Evolutionary conservation across 2,797 vertebrate genomes (phyloP), one percentile per base, ranked within the genome.

Genomic region (Hippocampus kuda): DNA sequence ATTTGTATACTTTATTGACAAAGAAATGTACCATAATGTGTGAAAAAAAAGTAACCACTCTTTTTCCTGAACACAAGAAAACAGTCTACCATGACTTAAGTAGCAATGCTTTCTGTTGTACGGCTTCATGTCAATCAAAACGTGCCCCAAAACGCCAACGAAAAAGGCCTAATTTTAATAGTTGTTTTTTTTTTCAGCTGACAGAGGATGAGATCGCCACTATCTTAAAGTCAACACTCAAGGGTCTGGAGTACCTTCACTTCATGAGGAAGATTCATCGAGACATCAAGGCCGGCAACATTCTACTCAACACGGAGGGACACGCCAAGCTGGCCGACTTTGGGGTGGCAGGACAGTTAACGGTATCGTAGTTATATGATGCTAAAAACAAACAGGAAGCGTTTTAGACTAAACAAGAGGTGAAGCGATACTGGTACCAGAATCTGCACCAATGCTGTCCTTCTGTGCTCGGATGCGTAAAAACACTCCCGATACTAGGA

Each of bases 201-300:
- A 98, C 94, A n/a, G 97, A 99, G 87, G 97, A 99, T 68, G 97
- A 99, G 89, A 99, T 99, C 69, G 95, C 97, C 72, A 99, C 97
- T 68, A 96, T 99, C 81, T 90, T 99, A 71, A 98, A 97, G 88
- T 99, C 97, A 51, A 99, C 97, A 0, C 88, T 99, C 72, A 99
- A 99, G 87, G 97, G 97, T 76, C 93, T 99, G 71, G 97, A 99
- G 83, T 99, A 99, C 81, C 93, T 99, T 75, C 97, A 99, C 85
- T 99, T 99, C 75, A 99, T 98, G 97, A 95, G 97, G 85, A 99
- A 99, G 90, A 99, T 99, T 85, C 97, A 99, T 79, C 90, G 97
- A 78, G 97, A 99, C 87, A 99, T 99, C 84, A 99, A 99, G 87
- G 97, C 97, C 76, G 97, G 97, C 74, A 99, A 99, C 85, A 98